phyloP scores from a whole-genome alignment of 2,797 vertebrate genomes.

The Danio kyathit region DNA sequence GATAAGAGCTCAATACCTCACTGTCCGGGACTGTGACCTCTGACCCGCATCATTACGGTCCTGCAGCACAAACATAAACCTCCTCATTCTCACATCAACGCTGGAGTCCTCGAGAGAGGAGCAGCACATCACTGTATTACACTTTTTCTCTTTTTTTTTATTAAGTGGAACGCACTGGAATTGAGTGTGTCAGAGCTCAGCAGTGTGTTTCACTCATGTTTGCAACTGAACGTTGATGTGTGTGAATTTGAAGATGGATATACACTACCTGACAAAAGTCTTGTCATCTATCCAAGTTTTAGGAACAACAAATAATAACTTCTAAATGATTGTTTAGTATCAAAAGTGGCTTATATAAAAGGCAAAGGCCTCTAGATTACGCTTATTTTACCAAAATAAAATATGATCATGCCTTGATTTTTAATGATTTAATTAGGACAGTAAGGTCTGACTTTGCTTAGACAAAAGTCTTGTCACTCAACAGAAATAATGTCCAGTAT shows the following conservation, averaged over 20 bases:
- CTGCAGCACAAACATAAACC: conserved; percentile 44
- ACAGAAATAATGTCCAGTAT: too few species aligned
- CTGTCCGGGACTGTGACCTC: conserved; percentile 43
- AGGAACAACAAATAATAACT: too few species aligned
- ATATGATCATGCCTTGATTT: too few species aligned
- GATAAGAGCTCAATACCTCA: conserved; percentile 53
- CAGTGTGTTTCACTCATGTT: neutral
- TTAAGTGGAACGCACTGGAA: neutral
- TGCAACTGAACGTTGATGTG: neutral
- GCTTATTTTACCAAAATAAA: too few species aligned
- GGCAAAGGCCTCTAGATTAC: too few species aligned
- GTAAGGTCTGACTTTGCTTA: too few species aligned
- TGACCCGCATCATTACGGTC: conserved; percentile 50
- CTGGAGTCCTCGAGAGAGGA: conserved; percentile 29
- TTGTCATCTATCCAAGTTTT: too few species aligned
- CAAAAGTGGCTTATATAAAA: too few species aligned
- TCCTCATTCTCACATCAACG: conserved; percentile 23
- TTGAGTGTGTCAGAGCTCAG: neutral
- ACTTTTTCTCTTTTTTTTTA: neutral
- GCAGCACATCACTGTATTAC: neutral
- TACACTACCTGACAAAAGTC: too few species aligned
- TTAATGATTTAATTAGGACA: too few species aligned
- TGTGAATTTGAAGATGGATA: neutral
- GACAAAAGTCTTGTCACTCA: too few species aligned
- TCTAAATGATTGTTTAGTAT: too few species aligned